Conservation (phyloP, 2,797 vertebrate species). For the Pelodytes ibericus region DNA sequence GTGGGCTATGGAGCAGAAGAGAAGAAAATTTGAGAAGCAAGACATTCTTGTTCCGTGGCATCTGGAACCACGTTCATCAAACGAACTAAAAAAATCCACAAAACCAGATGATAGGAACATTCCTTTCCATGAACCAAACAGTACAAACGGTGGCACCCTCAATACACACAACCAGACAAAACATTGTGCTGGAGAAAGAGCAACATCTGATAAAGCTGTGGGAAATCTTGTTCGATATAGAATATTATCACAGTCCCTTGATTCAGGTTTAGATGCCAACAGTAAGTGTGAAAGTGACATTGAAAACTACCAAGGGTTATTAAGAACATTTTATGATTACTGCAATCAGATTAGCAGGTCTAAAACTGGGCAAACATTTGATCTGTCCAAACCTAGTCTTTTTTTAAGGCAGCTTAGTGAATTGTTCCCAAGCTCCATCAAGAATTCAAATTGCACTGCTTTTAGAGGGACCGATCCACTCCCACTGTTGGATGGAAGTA, state of each 20-base stretch:
- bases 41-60: slow-evolving; percentile 83
- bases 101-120: slow-evolving; percentile 55
- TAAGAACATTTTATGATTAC: slow-evolving; percentile 66
- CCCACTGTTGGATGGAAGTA: slow-evolving; percentile 28
- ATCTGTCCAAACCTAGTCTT: slow-evolving; percentile 56
- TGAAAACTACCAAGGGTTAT: slow-evolving; percentile 68
- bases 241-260: slow-evolving; percentile 80
- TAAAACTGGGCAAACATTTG: slow-evolving; percentile 51
- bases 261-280: slow-evolving; percentile 75
- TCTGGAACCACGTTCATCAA: slow-evolving; percentile 65
- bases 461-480: slow-evolving; percentile 68
- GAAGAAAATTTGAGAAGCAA: slow-evolving; percentile 81
- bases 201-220: slow-evolving; percentile 57
- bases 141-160: slow-evolving; percentile 48
- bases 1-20: slow-evolving; percentile 83
- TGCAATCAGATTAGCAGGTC: slow-evolving; percentile 53
- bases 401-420: slow-evolving; percentile 73
- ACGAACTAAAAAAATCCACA: slow-evolving; percentile 53
- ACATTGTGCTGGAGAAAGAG: slow-evolving; percentile 69
- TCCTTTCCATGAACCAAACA: slow-evolving; percentile 48
- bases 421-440: slow-evolving; percentile 69
- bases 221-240: slow-evolving; percentile 72
- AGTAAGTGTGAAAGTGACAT: slow-evolving; percentile 58
- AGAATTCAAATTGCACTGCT: slow-evolving; percentile 74
- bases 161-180: slow-evolving; percentile 75